A percentile compares a stretch with the other conserved stretches of the same genome.
phyloP scores from a whole-genome alignment of 2,113 vertebrate species.

The Hippopotamus amphibius region DNA sequence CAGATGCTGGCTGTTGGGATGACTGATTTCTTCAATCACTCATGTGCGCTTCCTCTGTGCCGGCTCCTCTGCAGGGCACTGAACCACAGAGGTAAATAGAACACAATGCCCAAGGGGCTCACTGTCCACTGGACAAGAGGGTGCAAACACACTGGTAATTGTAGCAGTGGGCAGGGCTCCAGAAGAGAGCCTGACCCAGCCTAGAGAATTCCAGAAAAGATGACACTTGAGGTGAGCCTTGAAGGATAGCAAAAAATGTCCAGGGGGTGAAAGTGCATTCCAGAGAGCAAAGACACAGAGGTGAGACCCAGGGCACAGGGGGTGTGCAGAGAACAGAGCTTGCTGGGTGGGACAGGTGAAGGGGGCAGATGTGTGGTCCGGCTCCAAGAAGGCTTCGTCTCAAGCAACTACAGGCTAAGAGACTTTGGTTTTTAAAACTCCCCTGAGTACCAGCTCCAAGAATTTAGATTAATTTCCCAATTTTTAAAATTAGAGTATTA shows the following conservation, averaged over 20 bases:
- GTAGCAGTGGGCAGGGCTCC: fast-evolving
- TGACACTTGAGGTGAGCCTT: not conserved
- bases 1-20: not conserved
- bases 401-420: not conserved
- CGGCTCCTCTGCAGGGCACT: too few species aligned
- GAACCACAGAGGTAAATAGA: not conserved
- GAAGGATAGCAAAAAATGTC: not conserved
- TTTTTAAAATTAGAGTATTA: constrained; percentile 25
- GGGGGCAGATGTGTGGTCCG: not conserved
- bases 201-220: not conserved
- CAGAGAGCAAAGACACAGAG: not conserved
- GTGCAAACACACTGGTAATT: fast-evolving
- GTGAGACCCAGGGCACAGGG: too few species aligned
- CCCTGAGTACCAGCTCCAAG: not conserved
- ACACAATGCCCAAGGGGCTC: not conserved
- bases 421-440: not conserved
- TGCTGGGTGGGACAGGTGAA: fast-evolving
- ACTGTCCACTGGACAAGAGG: not conserved
- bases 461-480: constrained; percentile 32
- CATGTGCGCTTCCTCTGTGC: fast-evolving
- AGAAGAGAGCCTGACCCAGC: not conserved
- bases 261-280: too few species aligned
- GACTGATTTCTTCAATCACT: not conserved
- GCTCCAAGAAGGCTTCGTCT: not conserved
- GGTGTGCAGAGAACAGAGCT: not conserved